Conservation (phyloP, 2,888 invertebrate species). For the Lamproptera curius region DNA sequence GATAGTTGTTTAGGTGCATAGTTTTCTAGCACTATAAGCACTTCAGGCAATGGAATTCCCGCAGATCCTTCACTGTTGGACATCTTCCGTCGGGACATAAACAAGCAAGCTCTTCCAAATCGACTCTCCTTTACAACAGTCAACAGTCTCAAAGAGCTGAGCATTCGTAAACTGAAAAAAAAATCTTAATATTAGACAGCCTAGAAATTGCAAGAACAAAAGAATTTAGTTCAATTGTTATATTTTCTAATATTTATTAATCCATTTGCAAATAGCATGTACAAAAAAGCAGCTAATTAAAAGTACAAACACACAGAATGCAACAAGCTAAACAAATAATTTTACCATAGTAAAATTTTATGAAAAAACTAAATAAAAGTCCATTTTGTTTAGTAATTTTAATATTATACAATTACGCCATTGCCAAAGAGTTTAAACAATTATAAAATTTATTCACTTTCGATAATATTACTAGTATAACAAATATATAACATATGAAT, state of each 20-base stretch:
- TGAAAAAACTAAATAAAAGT: too few relatives aligned
- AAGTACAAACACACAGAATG: too few relatives aligned
- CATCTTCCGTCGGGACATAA: slow-evolving; percentile 41
- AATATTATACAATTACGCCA: slow-evolving; percentile 6
- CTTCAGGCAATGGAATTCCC: slow-evolving; percentile 67
- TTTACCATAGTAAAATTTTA: too few relatives aligned
- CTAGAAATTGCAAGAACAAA: too few relatives aligned
- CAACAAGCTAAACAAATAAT: too few relatives aligned
- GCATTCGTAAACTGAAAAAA: slow-evolving; percentile 56
- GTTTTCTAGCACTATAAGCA: slow-evolving; percentile 79
- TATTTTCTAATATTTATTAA: too few relatives aligned
- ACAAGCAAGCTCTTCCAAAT: slow-evolving; percentile 35
- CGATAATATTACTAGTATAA: neutral
- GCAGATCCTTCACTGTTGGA: slow-evolving; percentile 45
- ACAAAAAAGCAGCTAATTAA: too few relatives aligned
- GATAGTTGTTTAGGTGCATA: slow-evolving; percentile 86
- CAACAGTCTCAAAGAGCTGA: slow-evolving; percentile 48
- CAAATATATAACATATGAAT: neutral
- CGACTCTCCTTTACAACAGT: slow-evolving; percentile 31
- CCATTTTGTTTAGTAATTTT: neutral
- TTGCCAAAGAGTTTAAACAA: neutral
- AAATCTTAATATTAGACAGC: too few relatives aligned
- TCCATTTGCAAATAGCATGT: too few relatives aligned
- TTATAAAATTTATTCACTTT: too few relatives aligned
- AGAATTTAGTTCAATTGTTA: too few relatives aligned